Conservation (phyloP, 2,113 vertebrate genomes). For the Tursiops truncatus region DNA sequence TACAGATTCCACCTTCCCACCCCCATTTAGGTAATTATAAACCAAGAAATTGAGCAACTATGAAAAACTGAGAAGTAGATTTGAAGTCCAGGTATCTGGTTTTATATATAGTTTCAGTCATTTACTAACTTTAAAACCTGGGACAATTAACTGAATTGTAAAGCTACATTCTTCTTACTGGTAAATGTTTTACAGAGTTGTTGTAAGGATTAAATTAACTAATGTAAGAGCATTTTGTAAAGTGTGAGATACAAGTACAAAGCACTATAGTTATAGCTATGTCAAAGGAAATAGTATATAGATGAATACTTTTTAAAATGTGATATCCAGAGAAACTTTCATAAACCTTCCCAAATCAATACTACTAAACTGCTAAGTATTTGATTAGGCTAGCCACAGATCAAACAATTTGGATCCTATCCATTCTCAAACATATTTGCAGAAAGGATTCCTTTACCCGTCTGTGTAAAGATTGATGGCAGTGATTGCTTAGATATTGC, state of each 20-base stretch:
- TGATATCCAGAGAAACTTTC: neutral
- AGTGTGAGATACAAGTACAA: neutral
- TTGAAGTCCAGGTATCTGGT: neutral
- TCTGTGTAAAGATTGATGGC: neutral
- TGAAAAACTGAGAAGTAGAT: neutral
- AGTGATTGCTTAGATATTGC: neutral
- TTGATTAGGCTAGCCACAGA: neutral
- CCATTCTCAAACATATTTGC: neutral
- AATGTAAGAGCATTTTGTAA: neutral
- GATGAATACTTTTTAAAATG: neutral
- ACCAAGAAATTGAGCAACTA: neutral
- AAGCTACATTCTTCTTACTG: neutral
- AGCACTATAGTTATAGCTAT: neutral
- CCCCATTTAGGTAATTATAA: neutral
- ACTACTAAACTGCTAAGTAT: neutral
- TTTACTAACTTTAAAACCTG: neutral
- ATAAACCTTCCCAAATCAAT: neutral
- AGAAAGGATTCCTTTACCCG: neutral
- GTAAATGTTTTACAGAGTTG: neutral
- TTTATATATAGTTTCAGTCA: neutral
- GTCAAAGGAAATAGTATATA: neutral
- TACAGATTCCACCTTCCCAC: neutral
- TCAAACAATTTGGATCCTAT: neutral
- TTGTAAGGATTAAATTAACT: neutral
- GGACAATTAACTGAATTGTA: neutral